phyloP scores from a whole-genome alignment of 2,113 vertebrate genomes.

The Microcebus murinus region DNA sequence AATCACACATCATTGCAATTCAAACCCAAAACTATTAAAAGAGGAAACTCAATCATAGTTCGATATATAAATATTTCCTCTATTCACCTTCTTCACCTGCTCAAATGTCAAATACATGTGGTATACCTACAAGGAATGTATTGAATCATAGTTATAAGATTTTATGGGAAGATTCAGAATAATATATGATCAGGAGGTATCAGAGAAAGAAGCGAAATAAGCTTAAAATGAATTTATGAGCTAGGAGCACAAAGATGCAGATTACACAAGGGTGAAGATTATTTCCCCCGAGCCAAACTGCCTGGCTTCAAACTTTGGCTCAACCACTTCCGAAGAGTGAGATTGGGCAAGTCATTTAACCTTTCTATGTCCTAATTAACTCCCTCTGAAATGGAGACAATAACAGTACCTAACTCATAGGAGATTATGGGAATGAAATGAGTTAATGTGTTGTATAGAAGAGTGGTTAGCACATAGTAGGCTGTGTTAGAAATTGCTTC shows the following conservation, averaged over 20 bases:
- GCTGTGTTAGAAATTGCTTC: neutral
- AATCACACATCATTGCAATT: neutral
- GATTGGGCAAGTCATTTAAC: neutral
- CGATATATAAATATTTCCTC: neutral
- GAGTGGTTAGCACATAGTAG: neutral
- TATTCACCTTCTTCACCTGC: neutral
- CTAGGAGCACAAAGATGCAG: neutral
- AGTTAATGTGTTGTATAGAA: neutral
- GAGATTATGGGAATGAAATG: neutral
- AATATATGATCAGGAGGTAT: neutral
- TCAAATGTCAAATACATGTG: neutral
- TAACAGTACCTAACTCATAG: neutral
- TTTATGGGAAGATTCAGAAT: neutral
- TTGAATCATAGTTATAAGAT: neutral
- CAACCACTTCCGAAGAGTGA: neutral
- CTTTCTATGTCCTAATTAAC: neutral
- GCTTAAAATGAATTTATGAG: neutral
- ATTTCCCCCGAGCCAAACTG: neutral
- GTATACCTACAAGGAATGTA: neutral
- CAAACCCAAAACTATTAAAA: slow-evolving; percentile 15
- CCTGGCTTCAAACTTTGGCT: neutral
- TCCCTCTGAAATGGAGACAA: neutral
- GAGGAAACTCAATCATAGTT: neutral
- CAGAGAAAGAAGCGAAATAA: neutral
- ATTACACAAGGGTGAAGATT: neutral